phyloP scores from a whole-genome alignment of 2,113 vertebrate species.

The Corythornis cristatus region DNA sequence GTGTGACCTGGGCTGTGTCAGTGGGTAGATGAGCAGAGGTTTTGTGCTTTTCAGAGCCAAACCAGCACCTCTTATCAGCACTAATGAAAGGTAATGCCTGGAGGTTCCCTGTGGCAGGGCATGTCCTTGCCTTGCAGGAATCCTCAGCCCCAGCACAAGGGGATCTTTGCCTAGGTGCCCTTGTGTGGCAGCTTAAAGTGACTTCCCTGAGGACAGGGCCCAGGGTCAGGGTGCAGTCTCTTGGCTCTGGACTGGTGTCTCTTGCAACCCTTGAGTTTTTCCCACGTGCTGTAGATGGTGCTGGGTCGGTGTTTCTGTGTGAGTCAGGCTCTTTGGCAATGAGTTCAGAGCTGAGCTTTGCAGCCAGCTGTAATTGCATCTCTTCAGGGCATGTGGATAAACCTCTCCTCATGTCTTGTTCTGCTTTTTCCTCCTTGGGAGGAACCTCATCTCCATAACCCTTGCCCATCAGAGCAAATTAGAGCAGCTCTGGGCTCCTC shows the following conservation, averaged over 20 bases:
- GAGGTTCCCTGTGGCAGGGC: background rate
- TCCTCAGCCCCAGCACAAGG: background rate
- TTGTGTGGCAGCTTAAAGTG: background rate
- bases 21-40: background rate
- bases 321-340: background rate
- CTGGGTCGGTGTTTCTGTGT: background rate
- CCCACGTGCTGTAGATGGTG: background rate
- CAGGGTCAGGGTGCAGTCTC: background rate
- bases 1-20: background rate
- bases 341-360: background rate
- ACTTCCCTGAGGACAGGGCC: background rate
- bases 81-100: rapidly evolving
- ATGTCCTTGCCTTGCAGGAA: background rate
- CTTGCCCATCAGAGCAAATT: background rate
- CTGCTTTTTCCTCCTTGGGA: background rate
- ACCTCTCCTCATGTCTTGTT: background rate
- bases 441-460: background rate
- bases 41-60: background rate
- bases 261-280: background rate
- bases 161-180: background rate
- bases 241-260: background rate
- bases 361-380: background rate
- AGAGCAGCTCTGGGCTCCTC: background rate
- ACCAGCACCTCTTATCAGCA: background rate
- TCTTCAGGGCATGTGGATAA: background rate